Evolutionary conservation across 1,140 invertebrate species (phyloP).

Genomic region (Apis cerana): DNA sequence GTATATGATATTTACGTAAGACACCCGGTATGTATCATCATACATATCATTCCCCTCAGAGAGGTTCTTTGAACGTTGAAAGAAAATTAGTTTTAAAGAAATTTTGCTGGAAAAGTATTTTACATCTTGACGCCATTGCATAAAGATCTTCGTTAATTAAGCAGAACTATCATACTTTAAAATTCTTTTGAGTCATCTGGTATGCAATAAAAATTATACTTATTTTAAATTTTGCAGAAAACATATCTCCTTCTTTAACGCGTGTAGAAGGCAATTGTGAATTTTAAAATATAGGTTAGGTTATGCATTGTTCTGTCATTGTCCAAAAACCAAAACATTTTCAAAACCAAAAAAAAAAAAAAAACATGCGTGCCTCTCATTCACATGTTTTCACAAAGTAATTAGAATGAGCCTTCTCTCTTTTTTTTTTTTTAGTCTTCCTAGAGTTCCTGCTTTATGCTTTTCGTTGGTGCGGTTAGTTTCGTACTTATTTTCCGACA

Average conservation of each 20-base stretch:
- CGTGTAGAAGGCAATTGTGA: neutral
- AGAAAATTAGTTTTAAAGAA: neutral
- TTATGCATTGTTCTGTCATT: neutral
- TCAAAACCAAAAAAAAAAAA: too few species aligned
- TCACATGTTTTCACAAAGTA: neutral
- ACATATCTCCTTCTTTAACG: neutral
- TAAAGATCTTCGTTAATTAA: neutral
- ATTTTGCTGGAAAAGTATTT: too few species aligned
- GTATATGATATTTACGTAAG: neutral
- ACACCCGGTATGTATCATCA: neutral
- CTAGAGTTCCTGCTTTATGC: neutral
- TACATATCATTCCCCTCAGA: neutral
- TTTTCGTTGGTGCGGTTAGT: slow-evolving; percentile 2
- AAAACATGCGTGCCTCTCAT: too few species aligned
- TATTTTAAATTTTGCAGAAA: neutral
- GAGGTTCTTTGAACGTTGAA: neutral
- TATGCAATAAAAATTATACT: neutral
- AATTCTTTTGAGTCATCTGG: neutral
- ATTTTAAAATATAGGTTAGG: neutral
- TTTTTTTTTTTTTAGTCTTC: too few species aligned
- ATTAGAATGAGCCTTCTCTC: neutral
- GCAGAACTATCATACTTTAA: neutral
- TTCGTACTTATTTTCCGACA: slow-evolving; percentile 79
- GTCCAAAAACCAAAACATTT: neutral
- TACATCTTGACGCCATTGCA: too few species aligned